Percentiles rank a stretch among this genome's conserved stretches.
These are phyloP conservation scores for Clostera curtula DNA, from an alignment of 2,888 invertebrate species.

Conservation along the genomic window DNA sequence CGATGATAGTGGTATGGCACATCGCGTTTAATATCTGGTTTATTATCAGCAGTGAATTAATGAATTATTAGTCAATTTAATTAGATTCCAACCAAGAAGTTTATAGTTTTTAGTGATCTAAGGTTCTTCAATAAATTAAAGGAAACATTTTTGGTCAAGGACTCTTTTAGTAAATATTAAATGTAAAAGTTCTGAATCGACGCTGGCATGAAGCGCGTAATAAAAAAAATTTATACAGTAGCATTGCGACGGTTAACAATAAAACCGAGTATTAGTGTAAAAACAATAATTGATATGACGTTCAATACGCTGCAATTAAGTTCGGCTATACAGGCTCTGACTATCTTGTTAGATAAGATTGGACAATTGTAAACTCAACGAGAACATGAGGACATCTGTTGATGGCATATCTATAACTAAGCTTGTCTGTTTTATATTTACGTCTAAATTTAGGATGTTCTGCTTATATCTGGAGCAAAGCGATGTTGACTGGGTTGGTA, in stretches of 20 bases:
- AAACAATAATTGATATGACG: too few species aligned
- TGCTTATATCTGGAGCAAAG: conserved; percentile 13
- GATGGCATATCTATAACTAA: conserved; percentile 21
- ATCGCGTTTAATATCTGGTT: too few species aligned
- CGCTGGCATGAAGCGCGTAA: conserved; percentile 34
- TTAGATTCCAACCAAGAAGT: too few species aligned
- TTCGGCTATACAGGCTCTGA: conserved; percentile 30
- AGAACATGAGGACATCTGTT: conserved; percentile 29
- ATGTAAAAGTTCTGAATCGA: conserved; percentile 54
- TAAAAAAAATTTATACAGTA: conserved; percentile 32
- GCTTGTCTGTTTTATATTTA: conserved; percentile 22
- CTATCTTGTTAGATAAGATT: conserved; percentile 44
- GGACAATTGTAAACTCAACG: conserved; percentile 33
- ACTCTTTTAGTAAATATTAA: conserved; percentile 57
- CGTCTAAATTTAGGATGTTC: conserved; percentile 16
- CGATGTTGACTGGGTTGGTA: too few species aligned
- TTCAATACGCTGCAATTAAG: conserved; percentile 23
- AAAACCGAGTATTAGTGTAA: too few species aligned
- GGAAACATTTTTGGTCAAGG: conserved; percentile 30
- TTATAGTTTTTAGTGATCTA: too few species aligned
- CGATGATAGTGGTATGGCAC: too few species aligned
- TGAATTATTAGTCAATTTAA: too few species aligned
- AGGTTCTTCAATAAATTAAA: conserved; percentile 34
- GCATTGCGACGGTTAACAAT: conserved; percentile 26
- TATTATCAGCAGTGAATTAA: too few species aligned